phyloP scores from a whole-genome alignment of 1,140 invertebrate species.

The Stegodyphus dumicola region DNA sequence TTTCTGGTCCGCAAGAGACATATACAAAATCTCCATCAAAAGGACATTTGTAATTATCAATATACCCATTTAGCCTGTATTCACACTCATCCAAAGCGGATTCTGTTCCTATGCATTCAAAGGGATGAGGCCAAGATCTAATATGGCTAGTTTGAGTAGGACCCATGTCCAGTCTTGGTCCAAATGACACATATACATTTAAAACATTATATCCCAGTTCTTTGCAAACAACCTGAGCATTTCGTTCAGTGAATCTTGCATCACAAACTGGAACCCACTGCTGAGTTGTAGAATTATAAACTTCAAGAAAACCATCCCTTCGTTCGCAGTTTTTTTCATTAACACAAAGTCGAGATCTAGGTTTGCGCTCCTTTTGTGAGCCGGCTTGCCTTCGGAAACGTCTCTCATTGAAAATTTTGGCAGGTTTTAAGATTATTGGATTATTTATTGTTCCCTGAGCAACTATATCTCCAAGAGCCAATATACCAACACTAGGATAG shows the following conservation, averaged over 20 bases:
- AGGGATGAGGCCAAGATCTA: conserved; percentile 95
- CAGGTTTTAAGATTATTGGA: conserved; percentile 87
- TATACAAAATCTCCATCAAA: conserved; percentile 93
- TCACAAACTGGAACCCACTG: conserved; percentile 99
- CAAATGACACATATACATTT: conserved; percentile 86
- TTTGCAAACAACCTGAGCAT: conserved; percentile 93
- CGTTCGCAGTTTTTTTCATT: conserved; percentile 64
- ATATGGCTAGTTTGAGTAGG: conserved; percentile 85
- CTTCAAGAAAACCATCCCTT: conserved; percentile 84
- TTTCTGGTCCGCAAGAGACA: conserved; percentile 87
- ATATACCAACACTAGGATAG: conserved; percentile 94
- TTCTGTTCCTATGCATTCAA: conserved; percentile 86
- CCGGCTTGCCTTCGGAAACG: conserved; percentile 20
- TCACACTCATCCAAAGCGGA: conserved; percentile 85
- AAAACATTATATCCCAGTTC: conserved; percentile 91
- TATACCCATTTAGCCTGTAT: conserved; percentile 88
- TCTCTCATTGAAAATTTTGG: conserved; percentile 55
- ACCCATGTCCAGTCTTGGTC: conserved; percentile 84
- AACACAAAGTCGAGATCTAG: conserved; percentile 66
- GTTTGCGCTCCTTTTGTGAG: too few relatives aligned
- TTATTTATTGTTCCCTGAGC: conserved; percentile 82
- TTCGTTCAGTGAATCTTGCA: conserved; percentile 90
- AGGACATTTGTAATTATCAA: conserved; percentile 81
- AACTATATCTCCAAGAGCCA: conserved; percentile 91
- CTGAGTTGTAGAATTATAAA: conserved; percentile 92